A percentile compares a stretch with the other conserved stretches of the same genome.
phyloP scores from a whole-genome alignment of 2,888 invertebrate genomes.

The Papilio elwesi region DNA sequence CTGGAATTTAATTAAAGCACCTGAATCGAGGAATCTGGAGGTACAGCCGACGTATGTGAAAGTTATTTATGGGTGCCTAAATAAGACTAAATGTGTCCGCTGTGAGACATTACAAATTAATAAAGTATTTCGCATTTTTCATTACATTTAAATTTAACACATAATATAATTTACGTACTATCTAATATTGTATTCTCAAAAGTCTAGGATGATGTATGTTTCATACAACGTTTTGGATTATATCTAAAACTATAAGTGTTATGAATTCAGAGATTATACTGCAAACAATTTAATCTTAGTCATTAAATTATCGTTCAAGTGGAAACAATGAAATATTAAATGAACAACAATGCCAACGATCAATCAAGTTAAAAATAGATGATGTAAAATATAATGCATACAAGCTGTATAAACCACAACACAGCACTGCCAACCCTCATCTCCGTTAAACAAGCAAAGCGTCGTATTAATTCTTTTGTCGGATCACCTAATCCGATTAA shows the following conservation, averaged over 20 bases:
- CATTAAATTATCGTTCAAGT: too few relatives aligned
- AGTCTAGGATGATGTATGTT: too few relatives aligned
- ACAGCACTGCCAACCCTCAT: not conserved
- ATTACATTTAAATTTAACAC: not conserved
- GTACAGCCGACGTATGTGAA: not conserved
- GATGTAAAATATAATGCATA: not conserved
- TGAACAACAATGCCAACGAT: too few relatives aligned
- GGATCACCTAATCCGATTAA: slow-evolving; percentile 2
- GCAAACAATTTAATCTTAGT: too few relatives aligned
- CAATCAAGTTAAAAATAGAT: too few relatives aligned
- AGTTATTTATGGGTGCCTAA: slow-evolving; percentile 9
- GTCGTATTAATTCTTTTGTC: not conserved
- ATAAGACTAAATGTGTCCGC: not conserved
- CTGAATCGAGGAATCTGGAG: slow-evolving; percentile 8
- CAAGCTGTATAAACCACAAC: slow-evolving; percentile 4
- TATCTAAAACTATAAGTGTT: too few relatives aligned
- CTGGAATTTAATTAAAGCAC: slow-evolving; percentile 21
- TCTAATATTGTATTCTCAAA: too few relatives aligned
- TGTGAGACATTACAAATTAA: not conserved
- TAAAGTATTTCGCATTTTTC: not conserved
- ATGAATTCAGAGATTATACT: too few relatives aligned
- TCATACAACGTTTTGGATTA: too few relatives aligned
- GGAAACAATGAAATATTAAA: too few relatives aligned
- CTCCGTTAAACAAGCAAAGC: slow-evolving; percentile 6
- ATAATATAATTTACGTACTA: too few relatives aligned